A percentile compares a stretch with the other conserved stretches of the same genome.
Conservation (phyloP, 2,888 invertebrate species). For the Automeris io region DNA sequence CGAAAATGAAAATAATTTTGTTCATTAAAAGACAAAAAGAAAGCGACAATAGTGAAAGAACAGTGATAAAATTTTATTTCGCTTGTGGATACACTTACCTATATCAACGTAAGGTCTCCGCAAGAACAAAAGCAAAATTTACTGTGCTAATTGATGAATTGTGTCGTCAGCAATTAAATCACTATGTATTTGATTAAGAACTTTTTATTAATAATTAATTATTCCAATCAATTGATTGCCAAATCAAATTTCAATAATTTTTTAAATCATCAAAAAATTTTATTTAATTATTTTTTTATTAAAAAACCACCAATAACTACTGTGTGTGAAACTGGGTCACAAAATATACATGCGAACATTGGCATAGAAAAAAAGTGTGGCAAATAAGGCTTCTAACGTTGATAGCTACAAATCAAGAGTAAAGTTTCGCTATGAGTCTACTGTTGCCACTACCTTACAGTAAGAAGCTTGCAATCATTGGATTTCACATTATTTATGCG, state of each 20-base stretch:
- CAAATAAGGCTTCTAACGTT: conserved; percentile 57
- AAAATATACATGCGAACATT: conserved; percentile 53
- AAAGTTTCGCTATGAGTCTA: conserved; percentile 76
- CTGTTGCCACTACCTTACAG: conserved; percentile 69
- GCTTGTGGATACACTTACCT: conserved; percentile 73
- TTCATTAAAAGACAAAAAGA: conserved; percentile 31
- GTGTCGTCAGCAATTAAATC: conserved; percentile 48
- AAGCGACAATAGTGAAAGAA: conserved; percentile 55
- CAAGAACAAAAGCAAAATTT: conserved; percentile 76
- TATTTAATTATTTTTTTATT: no score
- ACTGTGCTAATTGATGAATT: conserved; percentile 67
- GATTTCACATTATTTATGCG: conserved; percentile 7
- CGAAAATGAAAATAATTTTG: conserved; percentile 37
- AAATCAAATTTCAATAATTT: conserved; percentile 1
- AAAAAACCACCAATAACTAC: not conserved
- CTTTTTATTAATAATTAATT: no score
- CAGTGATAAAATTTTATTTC: conserved; percentile 43
- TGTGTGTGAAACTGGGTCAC: conserved; percentile 24
- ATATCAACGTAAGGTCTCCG: conserved; percentile 76
- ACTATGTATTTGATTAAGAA: no score
- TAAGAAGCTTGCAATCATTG: conserved; percentile 47
- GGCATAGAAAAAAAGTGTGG: conserved; percentile 61
- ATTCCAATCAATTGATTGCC: conserved; percentile 14
- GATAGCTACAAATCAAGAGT: conserved; percentile 60
- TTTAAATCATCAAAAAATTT: no score